phyloP scores from a whole-genome alignment of 1,140 invertebrate genomes.

The Diachasma alloeum region DNA sequence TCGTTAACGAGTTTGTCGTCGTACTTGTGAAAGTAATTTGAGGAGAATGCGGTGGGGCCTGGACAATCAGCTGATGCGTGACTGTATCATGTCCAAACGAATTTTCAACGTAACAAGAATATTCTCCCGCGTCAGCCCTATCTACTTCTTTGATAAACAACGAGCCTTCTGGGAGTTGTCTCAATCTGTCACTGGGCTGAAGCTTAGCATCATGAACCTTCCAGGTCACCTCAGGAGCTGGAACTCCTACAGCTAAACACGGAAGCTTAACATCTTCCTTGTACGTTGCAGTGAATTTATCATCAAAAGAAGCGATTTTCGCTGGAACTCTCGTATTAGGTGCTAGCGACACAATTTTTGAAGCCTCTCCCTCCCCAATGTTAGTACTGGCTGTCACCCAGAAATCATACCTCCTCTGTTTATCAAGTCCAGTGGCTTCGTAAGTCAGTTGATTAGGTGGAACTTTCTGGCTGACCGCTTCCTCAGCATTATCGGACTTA shows the following conservation, averaged over 20 bases:
- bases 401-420: conserved; percentile 87
- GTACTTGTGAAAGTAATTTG: conserved; percentile 81
- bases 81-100: conserved; percentile 91
- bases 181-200: conserved; percentile 78
- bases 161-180: conserved; percentile 87
- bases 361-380: conserved; percentile 90
- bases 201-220: conserved; percentile 76
- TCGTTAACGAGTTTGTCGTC: conserved; percentile 83
- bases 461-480: conserved; percentile 77
- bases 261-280: conserved; percentile 91
- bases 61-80: conserved; percentile 87
- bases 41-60: conserved; percentile 85
- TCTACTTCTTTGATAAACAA: conserved; percentile 89
- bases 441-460: conserved; percentile 65
- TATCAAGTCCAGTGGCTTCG: conserved; percentile 85
- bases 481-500: conserved; percentile 76
- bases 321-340: conserved; percentile 89
- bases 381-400: conserved; percentile 94
- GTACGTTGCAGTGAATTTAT: conserved; percentile 87
- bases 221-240: conserved; percentile 88
- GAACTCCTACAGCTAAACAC: conserved; percentile 89
- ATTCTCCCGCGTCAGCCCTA: conserved; percentile 88
- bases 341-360: conserved; percentile 83
- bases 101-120: conserved; percentile 92
- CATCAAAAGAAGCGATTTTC: conserved; percentile 91